A percentile compares a stretch with the other conserved stretches of the same genome.
These are phyloP conservation scores for Myripristis jacobus DNA, from an alignment of 2,797 vertebrate species.

Conservation along the genomic window DNA sequence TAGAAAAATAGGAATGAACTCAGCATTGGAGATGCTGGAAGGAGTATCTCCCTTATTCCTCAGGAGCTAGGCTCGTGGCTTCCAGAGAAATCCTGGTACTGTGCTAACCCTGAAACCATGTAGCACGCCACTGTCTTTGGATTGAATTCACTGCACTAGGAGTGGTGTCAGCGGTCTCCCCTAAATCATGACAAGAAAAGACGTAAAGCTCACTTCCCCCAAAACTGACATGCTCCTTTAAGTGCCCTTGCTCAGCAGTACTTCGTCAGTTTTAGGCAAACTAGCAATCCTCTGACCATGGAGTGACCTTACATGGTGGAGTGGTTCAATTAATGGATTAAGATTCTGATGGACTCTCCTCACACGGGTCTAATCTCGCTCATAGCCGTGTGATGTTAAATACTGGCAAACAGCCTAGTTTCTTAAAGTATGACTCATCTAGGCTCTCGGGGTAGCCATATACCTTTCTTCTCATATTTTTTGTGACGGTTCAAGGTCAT, in stretches of 20 bases:
- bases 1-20: no score
- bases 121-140: no score
- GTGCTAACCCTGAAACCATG: no score
- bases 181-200: no score
- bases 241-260: constrained; percentile 25
- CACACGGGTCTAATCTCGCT: constrained; percentile 7
- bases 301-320: constrained; percentile 14
- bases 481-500: constrained; percentile 45
- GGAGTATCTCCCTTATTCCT: no score
- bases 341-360: constrained; percentile 17
- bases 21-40: no score
- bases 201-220: no score
- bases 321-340: constrained; percentile 37
- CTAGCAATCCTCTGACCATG: constrained; percentile 9
- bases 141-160: no score
- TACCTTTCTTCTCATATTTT: constrained; percentile 34
- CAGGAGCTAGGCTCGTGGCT: no score
- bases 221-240: constrained; percentile 27
- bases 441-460: neutral
- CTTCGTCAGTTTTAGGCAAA: constrained; percentile 1
- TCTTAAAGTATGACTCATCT: constrained; percentile 26
- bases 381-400: constrained; percentile 26
- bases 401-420: constrained; percentile 25
- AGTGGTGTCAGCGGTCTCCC: no score
- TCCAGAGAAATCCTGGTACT: no score